phyloP scores from a whole-genome alignment of 2,888 invertebrate species.

The Polyploca ridens region DNA sequence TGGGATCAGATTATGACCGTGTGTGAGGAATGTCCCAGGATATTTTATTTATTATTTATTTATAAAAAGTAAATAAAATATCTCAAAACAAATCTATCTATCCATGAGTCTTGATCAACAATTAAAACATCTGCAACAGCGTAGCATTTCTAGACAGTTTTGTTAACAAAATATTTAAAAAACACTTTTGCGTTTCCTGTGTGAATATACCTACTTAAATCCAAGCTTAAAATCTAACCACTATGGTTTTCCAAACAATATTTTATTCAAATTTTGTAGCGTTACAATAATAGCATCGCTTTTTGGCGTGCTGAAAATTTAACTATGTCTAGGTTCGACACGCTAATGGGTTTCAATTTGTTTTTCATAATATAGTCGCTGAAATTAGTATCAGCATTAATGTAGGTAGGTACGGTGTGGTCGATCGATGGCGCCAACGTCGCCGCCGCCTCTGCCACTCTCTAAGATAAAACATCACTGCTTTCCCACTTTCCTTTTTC shows the following conservation, averaged over 20 bases:
- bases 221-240: background rate
- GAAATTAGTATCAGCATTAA: constrained; percentile 13
- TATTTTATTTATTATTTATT: too few species aligned
- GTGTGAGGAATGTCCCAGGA: too few species aligned
- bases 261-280: background rate
- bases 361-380: constrained; percentile 7
- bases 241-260: background rate
- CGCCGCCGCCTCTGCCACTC: constrained; percentile 6
- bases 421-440: constrained; percentile 35
- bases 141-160: too few species aligned
- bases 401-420: constrained; percentile 16
- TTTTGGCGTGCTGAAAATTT: constrained; percentile 6
- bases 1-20: too few species aligned
- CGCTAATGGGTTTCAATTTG: constrained; percentile 6
- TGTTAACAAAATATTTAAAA: too few species aligned
- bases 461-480: constrained; percentile 35
- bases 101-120: too few species aligned
- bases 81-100: too few species aligned
- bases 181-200: too few species aligned
- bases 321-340: background rate
- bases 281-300: constrained; percentile 3
- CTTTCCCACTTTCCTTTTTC: constrained; percentile 35
- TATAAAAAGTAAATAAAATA: too few species aligned
- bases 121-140: too few species aligned
- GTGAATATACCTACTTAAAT: background rate